These are phyloP conservation scores for Thera britannica DNA, from an alignment of 2,888 invertebrate genomes.

Conservation along the genomic window DNA sequence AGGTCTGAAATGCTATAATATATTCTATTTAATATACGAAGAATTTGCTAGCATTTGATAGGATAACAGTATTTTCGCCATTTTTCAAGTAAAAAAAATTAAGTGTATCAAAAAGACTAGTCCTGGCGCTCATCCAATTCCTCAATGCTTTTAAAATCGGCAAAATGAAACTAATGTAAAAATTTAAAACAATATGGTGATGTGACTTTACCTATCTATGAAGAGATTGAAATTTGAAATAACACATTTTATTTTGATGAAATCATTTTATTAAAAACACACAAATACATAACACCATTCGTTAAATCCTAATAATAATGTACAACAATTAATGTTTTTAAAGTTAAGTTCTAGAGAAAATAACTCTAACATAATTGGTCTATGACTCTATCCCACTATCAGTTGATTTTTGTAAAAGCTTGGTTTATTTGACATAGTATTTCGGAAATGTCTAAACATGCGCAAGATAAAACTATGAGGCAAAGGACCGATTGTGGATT, in stretches of 20 bases:
- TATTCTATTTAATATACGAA: no score
- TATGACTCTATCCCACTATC: constrained; percentile 2
- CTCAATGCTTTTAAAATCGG: no score
- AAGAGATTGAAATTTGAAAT: no score
- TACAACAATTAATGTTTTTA: constrained; percentile 20
- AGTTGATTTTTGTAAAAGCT: not conserved
- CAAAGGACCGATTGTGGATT: no score
- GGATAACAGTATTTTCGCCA: no score
- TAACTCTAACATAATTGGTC: not conserved
- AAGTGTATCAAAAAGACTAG: no score
- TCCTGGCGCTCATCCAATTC: no score
- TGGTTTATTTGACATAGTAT: no score
- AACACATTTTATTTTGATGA: constrained; percentile 51
- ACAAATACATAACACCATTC: constrained; percentile 60
- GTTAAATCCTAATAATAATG: constrained; percentile 20
- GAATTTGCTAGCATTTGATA: no score
- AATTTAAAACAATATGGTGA: not conserved
- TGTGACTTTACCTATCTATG: not conserved
- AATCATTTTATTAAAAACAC: constrained; percentile 71
- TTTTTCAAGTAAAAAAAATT: no score
- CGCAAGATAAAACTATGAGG: no score
- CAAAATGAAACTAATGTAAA: not conserved
- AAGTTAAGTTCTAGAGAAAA: not conserved
- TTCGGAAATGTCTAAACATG: not conserved
- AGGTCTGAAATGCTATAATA: no score